Evolutionary conservation across 2,113 vertebrate species (phyloP).

Genomic region (Hemibagrus wyckioides): DNA sequence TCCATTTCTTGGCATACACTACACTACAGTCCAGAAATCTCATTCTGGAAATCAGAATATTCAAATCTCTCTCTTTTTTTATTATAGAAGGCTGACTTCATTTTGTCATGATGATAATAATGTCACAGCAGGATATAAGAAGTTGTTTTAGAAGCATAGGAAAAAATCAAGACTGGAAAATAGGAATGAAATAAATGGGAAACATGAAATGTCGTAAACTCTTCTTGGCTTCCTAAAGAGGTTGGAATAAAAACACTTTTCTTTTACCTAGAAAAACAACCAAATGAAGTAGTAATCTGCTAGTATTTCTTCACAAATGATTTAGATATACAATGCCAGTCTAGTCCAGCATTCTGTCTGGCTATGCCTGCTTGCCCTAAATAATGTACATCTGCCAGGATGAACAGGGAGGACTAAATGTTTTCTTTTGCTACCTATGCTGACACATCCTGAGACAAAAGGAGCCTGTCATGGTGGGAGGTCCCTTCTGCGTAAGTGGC

Average conservation of each 20-base stretch:
- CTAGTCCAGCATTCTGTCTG: too few relatives aligned
- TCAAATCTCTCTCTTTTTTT: not conserved
- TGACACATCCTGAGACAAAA: constrained; percentile 51
- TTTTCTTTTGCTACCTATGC: constrained; percentile 51
- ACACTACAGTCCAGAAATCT: not conserved
- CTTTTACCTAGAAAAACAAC: not conserved
- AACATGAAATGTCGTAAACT: not conserved
- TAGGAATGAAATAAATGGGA: not conserved
- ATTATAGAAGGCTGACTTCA: not conserved
- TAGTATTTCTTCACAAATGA: not conserved
- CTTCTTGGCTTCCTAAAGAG: not conserved
- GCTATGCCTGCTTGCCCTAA: not conserved
- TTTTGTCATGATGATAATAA: not conserved
- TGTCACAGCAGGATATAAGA: not conserved
- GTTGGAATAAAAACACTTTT: not conserved
- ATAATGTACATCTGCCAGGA: constrained; percentile 42
- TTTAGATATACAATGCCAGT: constrained; percentile 9
- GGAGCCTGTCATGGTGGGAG: constrained; percentile 55
- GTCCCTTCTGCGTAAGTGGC: constrained; percentile 50
- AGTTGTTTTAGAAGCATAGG: not conserved
- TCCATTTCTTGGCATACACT: not conserved
- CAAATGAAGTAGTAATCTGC: not conserved
- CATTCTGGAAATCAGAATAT: not conserved
- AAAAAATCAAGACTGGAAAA: not conserved
- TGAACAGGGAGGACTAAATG: constrained; percentile 47